Evolutionary conservation across 2,797 vertebrate genomes (phyloP), one percentile per base, ranked within the genome.

Genomic region (Apogon talboti): DNA sequence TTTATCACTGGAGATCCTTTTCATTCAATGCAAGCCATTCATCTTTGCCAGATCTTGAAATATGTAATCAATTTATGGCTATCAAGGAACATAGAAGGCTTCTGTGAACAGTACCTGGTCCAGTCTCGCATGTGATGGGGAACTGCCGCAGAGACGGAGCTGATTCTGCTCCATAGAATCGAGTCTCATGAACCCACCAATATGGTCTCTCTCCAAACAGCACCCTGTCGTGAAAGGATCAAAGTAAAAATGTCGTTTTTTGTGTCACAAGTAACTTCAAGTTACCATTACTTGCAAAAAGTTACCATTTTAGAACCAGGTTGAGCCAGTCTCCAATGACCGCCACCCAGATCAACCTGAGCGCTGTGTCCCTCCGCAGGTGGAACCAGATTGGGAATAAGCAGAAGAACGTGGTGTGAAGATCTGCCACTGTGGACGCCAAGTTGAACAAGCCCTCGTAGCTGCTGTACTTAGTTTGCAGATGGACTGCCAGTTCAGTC

Each of bases 321-420:
- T 99, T 99, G 81, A 99, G 91, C 97, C 98, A 99, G 86, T 98
- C 97, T 2, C 97, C 96, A 0, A 98, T 88, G 30, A 98, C 96
- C 0, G 96, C 95, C 77, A 98, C 97, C 98, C 98, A 99, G 86
- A 99, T 92, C 19, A 98, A 95, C 73, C 94, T 92, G 90, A 98
- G 76, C 52, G 93, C 97, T 28, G 96, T 94, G 0, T 93, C 76
- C 86, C 95, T 90, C 0, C 66, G 91, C 65, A 96, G 60, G 76
- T 97, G 95, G 88, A 98, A 98, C 96, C 97, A 99, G 88, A 98
- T 79, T 0, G 98, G 97, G 84, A 99, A 98, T 87, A 96, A 93
- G 65, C 94, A 74, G 19, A 96, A 97, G 90, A 95, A 98, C 4
- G 96, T 92, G 11, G 96, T 97, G 90, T 96, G 94, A 71, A 99